Base-by-base conservation (phyloP, 2,888 invertebrate genomes). In the Eristalinus aeneus region DNA sequence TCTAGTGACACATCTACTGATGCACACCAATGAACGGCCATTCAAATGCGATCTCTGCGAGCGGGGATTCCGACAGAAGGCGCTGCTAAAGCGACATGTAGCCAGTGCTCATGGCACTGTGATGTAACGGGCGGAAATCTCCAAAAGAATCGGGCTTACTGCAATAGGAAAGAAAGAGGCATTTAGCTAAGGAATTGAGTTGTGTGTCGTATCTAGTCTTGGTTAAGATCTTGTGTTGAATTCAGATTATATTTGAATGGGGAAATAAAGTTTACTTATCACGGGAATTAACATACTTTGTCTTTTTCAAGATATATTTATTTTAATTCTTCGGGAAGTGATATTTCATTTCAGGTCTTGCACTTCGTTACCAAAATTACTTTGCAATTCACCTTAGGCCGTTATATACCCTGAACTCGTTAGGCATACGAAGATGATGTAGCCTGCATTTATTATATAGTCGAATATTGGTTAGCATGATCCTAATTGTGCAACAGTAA, bases 31-130 rank as follows among this genome's bases (percentile, higher is more conserved):
- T 36, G 86, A 86, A 6, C 65, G 82, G 23, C 86, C 86, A n/a
- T 86, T 82, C 46, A 86, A 86, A 10, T 86, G 86, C 39, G 86
- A 86, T 39, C 78, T 86, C n/a, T 86, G 86, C 36, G 86, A 86
- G 27, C 39, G 61, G 1, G 86, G 46, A 2, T 86, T 86, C 23
- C 20, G 86, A 12, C 86, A 86, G 27, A 82, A 56, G 12, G 86
- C 74, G 27, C 12, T 82, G 12, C 23, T 86, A 0, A 73, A 63
- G 9, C 46, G 82, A 46, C 86, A 86, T 27, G 65, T 86, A 2
- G 58, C 71, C 34, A 71, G 27, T 23, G 82, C 54, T 9, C 85
- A 85, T 22, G 69, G 46, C 0, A 58, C 16, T 53, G 39, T 46
- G n/a, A 34, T 63, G 22, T 72, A 60, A 46, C 1, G 8, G n/a